These are phyloP conservation scores for Meleagris gallopavo DNA, from an alignment of 2,113 vertebrate genomes.

Conservation along the genomic window DNA sequence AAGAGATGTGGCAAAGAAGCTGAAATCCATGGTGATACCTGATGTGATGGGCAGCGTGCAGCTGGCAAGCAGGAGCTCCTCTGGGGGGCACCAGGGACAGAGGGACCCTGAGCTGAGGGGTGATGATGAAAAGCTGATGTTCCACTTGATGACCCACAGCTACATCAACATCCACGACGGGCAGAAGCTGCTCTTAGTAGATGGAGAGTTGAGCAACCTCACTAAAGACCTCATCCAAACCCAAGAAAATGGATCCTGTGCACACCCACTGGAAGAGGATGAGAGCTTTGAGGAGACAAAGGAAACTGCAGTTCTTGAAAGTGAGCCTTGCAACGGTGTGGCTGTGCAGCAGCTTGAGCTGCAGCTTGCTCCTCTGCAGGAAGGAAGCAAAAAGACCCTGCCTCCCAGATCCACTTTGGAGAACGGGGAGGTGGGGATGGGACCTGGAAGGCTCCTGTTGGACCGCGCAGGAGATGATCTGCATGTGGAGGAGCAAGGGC, in stretches of 20 bases:
- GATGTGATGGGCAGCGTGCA: slow-evolving; percentile 81
- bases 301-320: not conserved
- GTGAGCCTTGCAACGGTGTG: not conserved
- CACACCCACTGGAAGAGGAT: not conserved
- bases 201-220: slow-evolving; percentile 74
- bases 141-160: slow-evolving; percentile 89
- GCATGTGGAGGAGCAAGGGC: not conserved
- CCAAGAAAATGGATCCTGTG: not conserved
- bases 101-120: slow-evolving; percentile 20
- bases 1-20: slow-evolving; percentile 65
- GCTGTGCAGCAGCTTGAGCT: slow-evolving; percentile 11
- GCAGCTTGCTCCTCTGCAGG: not conserved
- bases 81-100: not conserved
- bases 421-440: slow-evolving; percentile 10
- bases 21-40: slow-evolving; percentile 81
- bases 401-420: not conserved
- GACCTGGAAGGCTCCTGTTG: not conserved
- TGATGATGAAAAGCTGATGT: slow-evolving; percentile 72
- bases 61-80: slow-evolving; percentile 66
- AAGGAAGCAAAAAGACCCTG: not conserved
- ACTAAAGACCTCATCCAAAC: slow-evolving; percentile 20
- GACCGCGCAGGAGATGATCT: not conserved
- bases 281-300: slow-evolving; percentile 16
- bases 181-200: slow-evolving; percentile 86
- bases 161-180: slow-evolving; percentile 87